Evolutionary conservation across 1,140 invertebrate species (phyloP), one percentile per base, ranked within the genome.

Genomic region (Brachionus calyciflorus): DNA sequence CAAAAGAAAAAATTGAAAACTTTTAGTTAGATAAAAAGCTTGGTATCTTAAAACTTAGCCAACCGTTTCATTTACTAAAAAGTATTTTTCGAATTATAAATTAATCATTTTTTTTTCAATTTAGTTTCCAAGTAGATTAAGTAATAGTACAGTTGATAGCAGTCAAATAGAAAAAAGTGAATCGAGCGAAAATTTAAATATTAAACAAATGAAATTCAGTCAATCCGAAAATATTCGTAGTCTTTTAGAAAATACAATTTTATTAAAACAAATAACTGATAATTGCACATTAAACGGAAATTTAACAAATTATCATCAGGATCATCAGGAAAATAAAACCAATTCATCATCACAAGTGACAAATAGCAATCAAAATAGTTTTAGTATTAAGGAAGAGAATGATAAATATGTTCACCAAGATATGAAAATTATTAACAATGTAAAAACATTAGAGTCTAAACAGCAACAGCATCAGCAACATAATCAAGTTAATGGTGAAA

Each of bases 381-480:
- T 60, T 60, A 60, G 55, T 60, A 60, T 37, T 60, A n/a, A n/a
- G n/a, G 55, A 37, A 37, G 55, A 60, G 55, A 60, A 60, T 60
- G 55, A 60, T 37, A 60, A 60, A 60, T n/a, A 14, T 30, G 53
- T 3, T 3, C 53, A 28, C n/a, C n/a, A n/a, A n/a, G n/a, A n/a
- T n/a, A n/a, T n/a, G 30, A 26, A 53, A 53, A 26, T 53, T 24
- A 5, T 9, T 37, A 37, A 37, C 3, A 37, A 9, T 37, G 33
- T 37, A 37, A 37, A 37, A 5, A 37, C 9, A 5, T 37, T 37
- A 37, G 33, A 37, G 51, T n/a, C n/a, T n/a, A n/a, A n/a, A n/a
- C n/a, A n/a, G n/a, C n/a, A n/a, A n/a, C n/a, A n/a, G n/a, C n/a
- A n/a, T n/a, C n/a, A n/a, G n/a, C n/a, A n/a, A n/a, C 3, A 26